A percentile compares a stretch with the other conserved stretches of the same genome.
Evolutionary conservation across 2,797 vertebrate genomes (phyloP).

Genomic region (Sebastes minor): DNA sequence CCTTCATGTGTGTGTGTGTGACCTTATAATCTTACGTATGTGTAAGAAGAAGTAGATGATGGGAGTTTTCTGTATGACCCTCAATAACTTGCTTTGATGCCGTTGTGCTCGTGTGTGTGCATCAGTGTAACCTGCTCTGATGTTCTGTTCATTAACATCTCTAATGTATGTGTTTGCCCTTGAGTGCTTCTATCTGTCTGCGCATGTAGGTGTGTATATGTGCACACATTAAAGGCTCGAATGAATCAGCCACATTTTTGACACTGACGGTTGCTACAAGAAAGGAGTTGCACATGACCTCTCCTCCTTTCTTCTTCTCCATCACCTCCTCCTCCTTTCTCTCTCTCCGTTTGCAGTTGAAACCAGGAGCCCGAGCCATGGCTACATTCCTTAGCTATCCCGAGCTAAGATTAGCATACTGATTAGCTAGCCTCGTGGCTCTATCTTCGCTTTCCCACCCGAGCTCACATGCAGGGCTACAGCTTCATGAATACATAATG

Average conservation of each 20-base stretch:
- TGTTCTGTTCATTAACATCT: slow-evolving; percentile 39
- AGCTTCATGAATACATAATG: slow-evolving; percentile 70
- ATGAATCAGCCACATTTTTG: slow-evolving; percentile 57
- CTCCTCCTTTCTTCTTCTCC: neutral
- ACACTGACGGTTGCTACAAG: slow-evolving; percentile 20
- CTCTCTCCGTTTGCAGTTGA: slow-evolving; percentile 22
- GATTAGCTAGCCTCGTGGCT: slow-evolving; percentile 69
- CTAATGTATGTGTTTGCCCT: slow-evolving; percentile 30
- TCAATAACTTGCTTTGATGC: slow-evolving; percentile 19
- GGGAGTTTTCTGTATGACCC: slow-evolving; percentile 5
- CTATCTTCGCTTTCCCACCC: slow-evolving; percentile 40
- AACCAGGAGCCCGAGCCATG: slow-evolving; percentile 32
- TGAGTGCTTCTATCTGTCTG: slow-evolving; percentile 3
- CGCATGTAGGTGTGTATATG: neutral
- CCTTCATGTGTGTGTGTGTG: neutral
- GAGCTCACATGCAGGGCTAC: slow-evolving; percentile 43
- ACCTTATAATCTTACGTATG: slow-evolving; percentile 19
- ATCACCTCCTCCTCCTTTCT: neutral
- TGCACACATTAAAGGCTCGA: slow-evolving; percentile 12
- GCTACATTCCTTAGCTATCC: slow-evolving; percentile 52
- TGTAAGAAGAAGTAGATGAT: slow-evolving; percentile 26
- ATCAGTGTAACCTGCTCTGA: slow-evolving; percentile 20
- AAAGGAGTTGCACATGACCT: neutral
- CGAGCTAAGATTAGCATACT: slow-evolving; percentile 74
- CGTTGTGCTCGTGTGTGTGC: neutral